Percentiles rank a stretch among this genome's conserved stretches.
Evolutionary conservation across 2,888 invertebrate genomes (phyloP).

Genomic region (Flexamia atlantica): DNA sequence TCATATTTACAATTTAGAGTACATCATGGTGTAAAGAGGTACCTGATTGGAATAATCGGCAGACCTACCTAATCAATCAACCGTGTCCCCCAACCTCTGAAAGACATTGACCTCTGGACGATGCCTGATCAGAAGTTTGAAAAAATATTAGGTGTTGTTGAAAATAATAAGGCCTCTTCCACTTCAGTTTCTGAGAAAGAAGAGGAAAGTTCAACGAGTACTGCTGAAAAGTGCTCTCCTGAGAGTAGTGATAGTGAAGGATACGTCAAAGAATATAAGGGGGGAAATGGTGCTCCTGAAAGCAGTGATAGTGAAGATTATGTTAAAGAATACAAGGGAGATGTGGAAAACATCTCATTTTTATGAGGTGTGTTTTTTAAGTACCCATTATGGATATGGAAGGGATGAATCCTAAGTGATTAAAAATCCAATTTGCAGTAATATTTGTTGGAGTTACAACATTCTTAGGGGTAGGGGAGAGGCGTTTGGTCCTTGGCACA

Average conservation of each 20-base stretch:
- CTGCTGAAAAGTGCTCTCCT: constrained; percentile 21
- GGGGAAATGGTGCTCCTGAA: constrained; percentile 5
- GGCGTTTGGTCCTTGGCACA: too few relatives aligned
- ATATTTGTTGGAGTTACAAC: too few relatives aligned
- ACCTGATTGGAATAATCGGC: constrained; percentile 75
- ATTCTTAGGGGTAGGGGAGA: too few relatives aligned
- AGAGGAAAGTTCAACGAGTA: not conserved
- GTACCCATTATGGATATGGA: too few relatives aligned
- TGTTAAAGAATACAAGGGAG: constrained; percentile 13
- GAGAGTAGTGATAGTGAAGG: constrained; percentile 24
- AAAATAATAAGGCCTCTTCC: not conserved
- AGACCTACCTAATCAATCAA: constrained; percentile 74
- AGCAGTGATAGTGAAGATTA: constrained; percentile 35
- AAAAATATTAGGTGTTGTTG: constrained; percentile 68
- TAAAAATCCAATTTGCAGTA: too few relatives aligned
- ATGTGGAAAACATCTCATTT: too few relatives aligned
- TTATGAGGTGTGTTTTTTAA: too few relatives aligned
- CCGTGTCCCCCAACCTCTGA: constrained; percentile 68
- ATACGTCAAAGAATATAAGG: constrained; percentile 16
- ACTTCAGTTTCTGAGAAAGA: not conserved
- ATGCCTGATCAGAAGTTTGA: constrained; percentile 70
- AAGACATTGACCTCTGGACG: constrained; percentile 72
- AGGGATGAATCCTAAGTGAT: too few relatives aligned
- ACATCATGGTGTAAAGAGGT: too few relatives aligned
- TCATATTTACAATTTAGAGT: too few relatives aligned